Evolutionary conservation across 2,797 vertebrate species (phyloP).

Genomic region (Tamandua tetradactyla): DNA sequence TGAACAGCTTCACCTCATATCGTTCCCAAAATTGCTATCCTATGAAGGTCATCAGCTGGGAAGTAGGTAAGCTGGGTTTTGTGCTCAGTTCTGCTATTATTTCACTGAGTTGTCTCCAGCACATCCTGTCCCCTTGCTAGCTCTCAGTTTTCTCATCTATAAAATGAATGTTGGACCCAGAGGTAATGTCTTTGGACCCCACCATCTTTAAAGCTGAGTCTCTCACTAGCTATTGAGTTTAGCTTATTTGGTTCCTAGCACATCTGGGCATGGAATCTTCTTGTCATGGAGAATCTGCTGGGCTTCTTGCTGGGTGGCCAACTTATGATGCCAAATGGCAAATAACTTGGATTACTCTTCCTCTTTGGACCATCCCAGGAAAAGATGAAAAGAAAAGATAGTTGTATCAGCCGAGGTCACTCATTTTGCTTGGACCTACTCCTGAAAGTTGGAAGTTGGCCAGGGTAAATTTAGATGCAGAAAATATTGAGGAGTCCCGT

Average conservation of each 20-base stretch:
- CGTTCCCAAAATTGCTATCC: not conserved
- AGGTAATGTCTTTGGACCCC: not conserved
- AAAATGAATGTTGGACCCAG: not conserved
- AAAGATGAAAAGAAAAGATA: not conserved
- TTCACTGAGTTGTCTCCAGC: not conserved
- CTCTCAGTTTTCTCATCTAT: not conserved
- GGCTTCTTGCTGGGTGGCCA: too few relatives aligned
- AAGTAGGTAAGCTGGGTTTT: not conserved
- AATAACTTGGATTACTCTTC: not conserved
- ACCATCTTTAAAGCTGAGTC: not conserved
- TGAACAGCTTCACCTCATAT: not conserved
- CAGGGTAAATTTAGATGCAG: not conserved
- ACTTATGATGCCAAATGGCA: not conserved
- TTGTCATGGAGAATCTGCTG: too few relatives aligned
- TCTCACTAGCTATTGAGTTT: not conserved
- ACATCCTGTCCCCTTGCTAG: fast-evolving
- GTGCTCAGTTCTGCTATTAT: fast-evolving
- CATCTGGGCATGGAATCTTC: not conserved
- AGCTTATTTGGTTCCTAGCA: not conserved
- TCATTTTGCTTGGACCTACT: not conserved
- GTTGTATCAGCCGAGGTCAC: not conserved
- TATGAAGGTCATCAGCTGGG: not conserved
- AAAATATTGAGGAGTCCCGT: not conserved
- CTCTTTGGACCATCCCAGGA: not conserved
- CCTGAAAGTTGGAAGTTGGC: not conserved